These are phyloP conservation scores for Nymphalis c-album DNA, from an alignment of 2,888 invertebrate species.

Conservation along the genomic window DNA sequence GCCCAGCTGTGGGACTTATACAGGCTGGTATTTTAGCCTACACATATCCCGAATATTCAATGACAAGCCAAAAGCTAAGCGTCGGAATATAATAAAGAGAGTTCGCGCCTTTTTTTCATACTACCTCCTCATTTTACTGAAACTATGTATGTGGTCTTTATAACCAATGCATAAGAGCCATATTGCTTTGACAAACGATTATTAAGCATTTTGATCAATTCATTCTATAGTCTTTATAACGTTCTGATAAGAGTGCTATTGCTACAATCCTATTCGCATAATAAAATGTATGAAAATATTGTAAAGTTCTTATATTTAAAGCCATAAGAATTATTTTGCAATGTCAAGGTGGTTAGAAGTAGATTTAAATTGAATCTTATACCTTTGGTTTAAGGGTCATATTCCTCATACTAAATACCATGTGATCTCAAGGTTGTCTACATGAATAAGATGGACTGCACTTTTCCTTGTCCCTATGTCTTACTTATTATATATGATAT, in stretches of 20 bases:
- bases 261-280: background rate
- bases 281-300: background rate
- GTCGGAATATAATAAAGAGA: conserved; percentile 19
- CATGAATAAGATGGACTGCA: conserved; percentile 42
- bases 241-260: background rate
- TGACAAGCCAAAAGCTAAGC: background rate
- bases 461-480: conserved; percentile 41
- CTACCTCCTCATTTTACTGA: conserved; percentile 31
- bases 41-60: background rate
- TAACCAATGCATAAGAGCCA: background rate
- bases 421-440: conserved; percentile 42
- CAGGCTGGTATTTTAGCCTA: too few relatives aligned
- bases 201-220: background rate
- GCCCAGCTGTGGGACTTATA: too few relatives aligned
- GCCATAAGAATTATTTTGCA: background rate
- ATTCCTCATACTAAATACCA: conserved; percentile 20
- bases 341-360: background rate
- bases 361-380: conserved; percentile 9
- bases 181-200: conserved; percentile 1
- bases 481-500: conserved; percentile 5
- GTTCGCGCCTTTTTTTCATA: conserved; percentile 34
- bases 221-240: background rate
- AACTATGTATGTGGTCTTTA: conserved; percentile 1
- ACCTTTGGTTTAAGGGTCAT: conserved; percentile 6
- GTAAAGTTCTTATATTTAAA: background rate